Percentiles rank a stretch among this genome's conserved stretches.
phyloP scores from a whole-genome alignment of 2,797 vertebrate genomes.

The Chanos chanos region DNA sequence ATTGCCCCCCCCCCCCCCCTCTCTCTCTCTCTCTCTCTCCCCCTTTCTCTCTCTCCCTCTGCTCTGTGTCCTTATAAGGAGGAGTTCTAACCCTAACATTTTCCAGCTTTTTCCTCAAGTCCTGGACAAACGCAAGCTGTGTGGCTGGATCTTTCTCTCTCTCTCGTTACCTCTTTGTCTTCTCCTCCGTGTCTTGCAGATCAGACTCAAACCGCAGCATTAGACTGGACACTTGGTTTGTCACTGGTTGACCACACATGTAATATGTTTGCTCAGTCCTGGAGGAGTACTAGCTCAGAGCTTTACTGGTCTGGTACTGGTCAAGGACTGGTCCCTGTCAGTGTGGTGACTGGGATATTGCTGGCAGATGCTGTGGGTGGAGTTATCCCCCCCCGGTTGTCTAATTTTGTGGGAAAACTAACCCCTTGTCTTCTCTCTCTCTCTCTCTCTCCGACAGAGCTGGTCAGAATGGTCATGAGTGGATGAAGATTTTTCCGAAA shows the following conservation, averaged over 20 bases:
- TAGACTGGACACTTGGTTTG: too few relatives aligned
- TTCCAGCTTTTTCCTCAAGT: constrained; percentile 36
- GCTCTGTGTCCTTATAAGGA: constrained; percentile 31
- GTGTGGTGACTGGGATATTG: not conserved
- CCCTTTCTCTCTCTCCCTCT: not conserved
- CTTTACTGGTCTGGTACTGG: too few relatives aligned
- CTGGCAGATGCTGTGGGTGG: not conserved
- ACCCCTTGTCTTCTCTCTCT: constrained; percentile 4
- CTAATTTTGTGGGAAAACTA: not conserved
- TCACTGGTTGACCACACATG: too few relatives aligned
- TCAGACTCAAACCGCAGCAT: too few relatives aligned
- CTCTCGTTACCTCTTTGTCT: not conserved
- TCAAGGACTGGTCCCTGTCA: too few relatives aligned
- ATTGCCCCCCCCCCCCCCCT: not conserved
- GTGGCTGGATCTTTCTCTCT: constrained; percentile 10
- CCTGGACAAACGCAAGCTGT: constrained; percentile 35
- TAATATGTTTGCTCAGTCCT: too few relatives aligned
- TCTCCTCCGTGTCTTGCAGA: not conserved
- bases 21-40: not conserved
- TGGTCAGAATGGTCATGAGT: constrained; percentile 75
- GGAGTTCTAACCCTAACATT: constrained; percentile 28
- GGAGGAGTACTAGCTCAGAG: too few relatives aligned
- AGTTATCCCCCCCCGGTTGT: too few relatives aligned
- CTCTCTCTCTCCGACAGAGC: constrained; percentile 54
- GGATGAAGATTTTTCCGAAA: constrained; percentile 59